Conservation (phyloP, 2,888 invertebrate genomes). For the Stegophylla sp. region DNA sequence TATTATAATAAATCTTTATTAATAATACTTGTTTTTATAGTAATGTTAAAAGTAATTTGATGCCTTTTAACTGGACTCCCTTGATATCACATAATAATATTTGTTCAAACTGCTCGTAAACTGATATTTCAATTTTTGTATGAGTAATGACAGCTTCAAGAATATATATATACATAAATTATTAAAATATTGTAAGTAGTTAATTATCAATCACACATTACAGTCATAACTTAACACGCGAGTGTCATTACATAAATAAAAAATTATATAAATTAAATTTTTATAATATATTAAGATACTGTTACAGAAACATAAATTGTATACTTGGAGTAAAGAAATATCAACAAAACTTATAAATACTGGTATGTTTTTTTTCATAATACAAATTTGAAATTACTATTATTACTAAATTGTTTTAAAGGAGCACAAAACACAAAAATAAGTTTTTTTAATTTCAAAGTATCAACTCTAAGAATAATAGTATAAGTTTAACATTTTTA, state of each 20-base stretch:
- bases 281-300: not conserved
- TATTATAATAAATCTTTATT: too few species aligned
- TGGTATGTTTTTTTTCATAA: not conserved
- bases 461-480: not conserved
- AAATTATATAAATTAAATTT: not conserved
- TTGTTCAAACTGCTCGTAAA: not conserved
- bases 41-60: too few species aligned
- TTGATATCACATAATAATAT: not conserved
- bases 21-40: too few species aligned
- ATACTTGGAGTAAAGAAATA: not conserved
- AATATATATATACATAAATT: slow-evolving; percentile 7
- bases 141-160: not conserved
- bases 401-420: not conserved
- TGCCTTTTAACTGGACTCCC: too few species aligned
- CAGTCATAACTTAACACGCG: not conserved
- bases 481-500: not conserved
- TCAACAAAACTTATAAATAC: not conserved
- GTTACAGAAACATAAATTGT: slow-evolving; percentile 18
- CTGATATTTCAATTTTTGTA: not conserved
- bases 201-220: slow-evolving; percentile 14
- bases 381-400: not conserved
- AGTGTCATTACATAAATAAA: not conserved
- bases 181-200: not conserved
- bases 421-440: too few species aligned
- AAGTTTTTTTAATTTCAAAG: not conserved